Evolutionary conservation across 2,797 vertebrate species (phyloP), one percentile per base, ranked within the genome.

Genomic region (Semaprochilodus insignis): DNA sequence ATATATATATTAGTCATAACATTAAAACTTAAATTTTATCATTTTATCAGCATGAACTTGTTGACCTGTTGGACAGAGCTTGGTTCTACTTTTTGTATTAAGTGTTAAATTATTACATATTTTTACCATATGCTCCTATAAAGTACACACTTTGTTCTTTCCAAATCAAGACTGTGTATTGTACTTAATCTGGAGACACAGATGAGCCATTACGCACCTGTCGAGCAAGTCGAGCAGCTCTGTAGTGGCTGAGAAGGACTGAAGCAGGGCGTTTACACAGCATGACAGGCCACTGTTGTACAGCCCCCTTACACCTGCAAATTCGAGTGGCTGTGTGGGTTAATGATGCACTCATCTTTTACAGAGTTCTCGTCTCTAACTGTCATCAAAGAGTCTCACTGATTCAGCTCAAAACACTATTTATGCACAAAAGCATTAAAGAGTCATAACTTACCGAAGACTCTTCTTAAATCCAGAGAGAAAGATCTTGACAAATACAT

Each of bases 211-310:
- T 71, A 10, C 89, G 90, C 80, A 95, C 95, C 51, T 92, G 73
- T 88, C 80, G 0, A 95, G 88, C 3, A 94, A 21, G 0, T 89
- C 81, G 54, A 78, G 34, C 0, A 95, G 80, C 72, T 95, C 94
- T 86, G 88, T 86, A 59, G 95, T 95, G 10, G 92, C 93, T 82
- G 85, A 91, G 59, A 95, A 85, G n/a, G 89, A 89, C 90, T 95
- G 95, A 73, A 95, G 90, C 31, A 95, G 63, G 8, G 92, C 87
- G 87, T 95, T 95, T 19, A 92, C 90, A 62, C 93, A 95, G 84
- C 94, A 95, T 73, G 92, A 93, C 73, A 94, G 86, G 3, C 54
- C n/a, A 76, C 89, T 44, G 84, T 95, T 95, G 0, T 0, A 0
- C 31, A 95, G 93, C 19, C 94, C 95, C 84, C 91, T 90, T 74